Percentiles rank a stretch among this genome's conserved stretches.
These are phyloP conservation scores for Agrochola macilenta DNA, from an alignment of 2,888 invertebrate species.

Conservation along the genomic window DNA sequence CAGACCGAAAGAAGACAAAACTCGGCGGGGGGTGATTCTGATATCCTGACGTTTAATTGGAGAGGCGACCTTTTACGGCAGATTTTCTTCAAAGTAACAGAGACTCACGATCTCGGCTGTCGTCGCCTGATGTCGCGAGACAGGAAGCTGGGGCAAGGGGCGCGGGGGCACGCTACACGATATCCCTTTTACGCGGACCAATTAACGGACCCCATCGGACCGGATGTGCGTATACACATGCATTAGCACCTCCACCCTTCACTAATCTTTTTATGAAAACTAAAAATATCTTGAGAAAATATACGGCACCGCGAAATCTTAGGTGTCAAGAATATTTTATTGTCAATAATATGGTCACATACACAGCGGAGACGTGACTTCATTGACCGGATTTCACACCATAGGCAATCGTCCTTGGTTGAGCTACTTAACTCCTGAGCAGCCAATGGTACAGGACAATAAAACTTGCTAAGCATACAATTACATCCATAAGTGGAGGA, in stretches of 20 bases:
- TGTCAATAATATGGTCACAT: constrained; percentile 68
- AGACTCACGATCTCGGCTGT: constrained; percentile 77
- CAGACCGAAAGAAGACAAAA: constrained; percentile 73
- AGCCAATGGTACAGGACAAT: constrained; percentile 78
- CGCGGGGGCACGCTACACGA: constrained; percentile 85
- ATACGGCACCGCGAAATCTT: constrained; percentile 75
- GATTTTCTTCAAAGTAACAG: constrained; percentile 76
- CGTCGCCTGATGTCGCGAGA: constrained; percentile 76
- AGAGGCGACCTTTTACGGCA: constrained; percentile 75
- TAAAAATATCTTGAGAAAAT: constrained; percentile 78
- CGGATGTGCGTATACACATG: constrained; percentile 87
- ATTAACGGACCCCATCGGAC: constrained; percentile 89
- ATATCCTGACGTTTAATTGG: constrained; percentile 77
- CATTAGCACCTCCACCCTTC: constrained; percentile 89
- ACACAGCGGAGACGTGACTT: constrained; percentile 75
- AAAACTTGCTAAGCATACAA: constrained; percentile 78
- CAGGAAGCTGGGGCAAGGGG: constrained; percentile 82
- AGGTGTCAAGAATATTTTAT: constrained; percentile 63
- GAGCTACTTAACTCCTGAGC: constrained; percentile 74
- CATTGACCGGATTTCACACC: constrained; percentile 78
- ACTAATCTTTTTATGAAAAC: constrained; percentile 86
- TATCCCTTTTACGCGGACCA: constrained; percentile 90
- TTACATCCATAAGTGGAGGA: constrained; percentile 75
- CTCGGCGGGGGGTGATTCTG: constrained; percentile 74
- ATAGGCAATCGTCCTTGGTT: constrained; percentile 80